Evolutionary conservation across 2,888 invertebrate species (phyloP).

Genomic region (Lapara coniferarum): DNA sequence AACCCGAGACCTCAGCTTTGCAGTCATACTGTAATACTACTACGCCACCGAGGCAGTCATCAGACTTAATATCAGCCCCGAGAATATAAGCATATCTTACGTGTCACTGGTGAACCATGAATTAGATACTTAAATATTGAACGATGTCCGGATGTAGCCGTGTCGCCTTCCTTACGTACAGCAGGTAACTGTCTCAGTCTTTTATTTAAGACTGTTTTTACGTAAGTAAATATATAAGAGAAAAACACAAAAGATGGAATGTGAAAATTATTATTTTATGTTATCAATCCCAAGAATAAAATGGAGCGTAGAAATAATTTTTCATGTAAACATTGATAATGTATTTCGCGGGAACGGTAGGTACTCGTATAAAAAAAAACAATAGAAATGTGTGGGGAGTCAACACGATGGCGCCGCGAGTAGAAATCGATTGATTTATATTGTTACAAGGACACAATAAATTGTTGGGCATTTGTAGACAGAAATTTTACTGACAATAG

Average conservation of each 20-base stretch:
- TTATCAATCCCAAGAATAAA: background rate
- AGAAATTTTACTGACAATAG: background rate
- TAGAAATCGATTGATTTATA: slow-evolving; percentile 49
- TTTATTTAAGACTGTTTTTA: no score
- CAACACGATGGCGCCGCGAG: slow-evolving; percentile 39
- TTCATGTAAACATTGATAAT: slow-evolving; percentile 14
- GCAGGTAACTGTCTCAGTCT: no score
- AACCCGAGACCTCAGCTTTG: no score
- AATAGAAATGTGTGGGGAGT: slow-evolving; percentile 41
- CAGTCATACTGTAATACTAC: no score
- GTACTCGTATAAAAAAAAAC: slow-evolving; percentile 36
- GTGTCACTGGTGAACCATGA: no score
- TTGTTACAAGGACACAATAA: slow-evolving; percentile 47
- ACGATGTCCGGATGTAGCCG: no score
- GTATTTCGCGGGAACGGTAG: background rate
- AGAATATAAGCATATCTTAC: no score
- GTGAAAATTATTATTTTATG: background rate
- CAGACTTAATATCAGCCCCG: no score
- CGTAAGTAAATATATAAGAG: background rate
- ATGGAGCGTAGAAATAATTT: background rate
- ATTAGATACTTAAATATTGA: no score
- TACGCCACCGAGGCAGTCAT: no score
- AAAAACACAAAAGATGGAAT: background rate
- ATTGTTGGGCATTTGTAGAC: slow-evolving; percentile 24
- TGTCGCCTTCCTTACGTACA: no score